Conservation (phyloP, 2,888 invertebrate genomes). For the Tenthredo livida region DNA sequence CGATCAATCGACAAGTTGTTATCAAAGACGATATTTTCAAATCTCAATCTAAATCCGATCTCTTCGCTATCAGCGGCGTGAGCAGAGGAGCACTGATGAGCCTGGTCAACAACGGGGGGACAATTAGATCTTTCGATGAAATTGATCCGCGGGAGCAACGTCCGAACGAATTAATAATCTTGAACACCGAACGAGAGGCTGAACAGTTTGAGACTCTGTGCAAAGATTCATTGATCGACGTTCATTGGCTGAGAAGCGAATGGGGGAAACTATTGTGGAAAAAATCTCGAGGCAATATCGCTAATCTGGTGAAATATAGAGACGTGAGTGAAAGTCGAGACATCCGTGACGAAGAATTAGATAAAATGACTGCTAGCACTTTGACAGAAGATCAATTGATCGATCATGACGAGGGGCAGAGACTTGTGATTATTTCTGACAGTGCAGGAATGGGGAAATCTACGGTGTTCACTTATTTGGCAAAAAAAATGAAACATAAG, state of each 20-base stretch:
- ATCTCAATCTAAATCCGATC: background rate
- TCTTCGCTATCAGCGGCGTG: background rate
- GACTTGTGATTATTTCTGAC: constrained; percentile 8
- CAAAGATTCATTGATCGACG: background rate
- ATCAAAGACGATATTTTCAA: background rate
- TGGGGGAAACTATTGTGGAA: background rate
- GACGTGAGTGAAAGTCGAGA: background rate
- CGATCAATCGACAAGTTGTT: background rate
- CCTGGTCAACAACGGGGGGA: background rate
- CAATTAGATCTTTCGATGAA: constrained; percentile 12
- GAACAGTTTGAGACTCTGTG: constrained; percentile 22
- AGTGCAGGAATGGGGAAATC: constrained; percentile 24
- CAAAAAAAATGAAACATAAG: background rate
- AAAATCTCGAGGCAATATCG: constrained; percentile 11
- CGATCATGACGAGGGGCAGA: background rate
- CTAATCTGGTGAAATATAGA: background rate
- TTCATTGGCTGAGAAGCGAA: constrained; percentile 16
- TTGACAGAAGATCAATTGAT: background rate
- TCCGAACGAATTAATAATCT: background rate
- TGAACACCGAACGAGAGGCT: background rate
- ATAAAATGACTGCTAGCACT: background rate
- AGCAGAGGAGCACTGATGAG: no score
- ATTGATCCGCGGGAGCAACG: background rate
- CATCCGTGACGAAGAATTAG: background rate
- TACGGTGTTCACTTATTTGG: constrained; percentile 25